Evolutionary conservation across 2,888 invertebrate genomes (phyloP), one percentile per base, ranked within the genome.

Genomic region (Leucozona laternaria): DNA sequence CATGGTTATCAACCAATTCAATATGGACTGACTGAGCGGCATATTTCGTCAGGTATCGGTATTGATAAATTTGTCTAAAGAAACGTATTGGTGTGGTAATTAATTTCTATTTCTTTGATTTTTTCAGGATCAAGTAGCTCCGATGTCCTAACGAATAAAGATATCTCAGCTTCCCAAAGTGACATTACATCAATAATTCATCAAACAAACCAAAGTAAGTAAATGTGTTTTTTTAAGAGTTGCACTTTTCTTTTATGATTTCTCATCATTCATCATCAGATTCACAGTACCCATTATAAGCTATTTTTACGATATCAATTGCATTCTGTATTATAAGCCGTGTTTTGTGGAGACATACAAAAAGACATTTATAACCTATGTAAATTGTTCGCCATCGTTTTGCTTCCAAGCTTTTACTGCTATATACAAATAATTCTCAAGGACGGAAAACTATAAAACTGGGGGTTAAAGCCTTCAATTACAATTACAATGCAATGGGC

Each of bases 1-100:
- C 93, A 93, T 89, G 93, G 93, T 88, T 93, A 93, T 89, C 93
- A 93, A 89, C 93, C 93, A 71, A 93, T 93, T 88, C 93, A 93
- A 89, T 93, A 93, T 88, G 93, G 93, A 71, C 90, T 92, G 55
- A 91, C 92, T 81, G 93, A 93, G 89, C 91, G 93, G 13, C 92
- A 93, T 88, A 91, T 93, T 89, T 93, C 93, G 43, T 93, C 92
- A 81, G 90, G 89, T 89, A 81, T 78, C 78, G 76, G 79, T 87
- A 82, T 79, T 79, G 64, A 70, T 15, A 40, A 40, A 58, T 57
- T 22, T 17, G 25, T 37, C 50, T 31, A 28, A 28, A n/a, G 57
- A 15, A 40, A 31, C 11, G 17, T 55, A 34, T 79, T 55, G 40
- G 17, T 55, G 22, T 72, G 20, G 13, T 68, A 40, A 79, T 70